Evolutionary conservation across 2,113 vertebrate genomes (phyloP).

Genomic region (Notothenia coriiceps): DNA sequence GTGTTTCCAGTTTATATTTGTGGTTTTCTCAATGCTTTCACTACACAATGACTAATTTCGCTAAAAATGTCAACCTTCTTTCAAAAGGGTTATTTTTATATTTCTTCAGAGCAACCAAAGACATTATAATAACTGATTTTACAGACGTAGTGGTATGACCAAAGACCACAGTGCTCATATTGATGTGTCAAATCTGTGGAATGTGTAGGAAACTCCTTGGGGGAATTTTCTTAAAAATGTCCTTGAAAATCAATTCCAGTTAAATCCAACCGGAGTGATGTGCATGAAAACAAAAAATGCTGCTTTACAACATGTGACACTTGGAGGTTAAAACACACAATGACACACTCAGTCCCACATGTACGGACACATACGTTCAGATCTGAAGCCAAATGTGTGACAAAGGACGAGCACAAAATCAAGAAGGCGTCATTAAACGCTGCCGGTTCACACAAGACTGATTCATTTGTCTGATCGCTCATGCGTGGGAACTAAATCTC

Average conservation of each 20-base stretch:
- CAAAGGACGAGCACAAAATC: background rate
- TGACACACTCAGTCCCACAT: conserved; percentile 3
- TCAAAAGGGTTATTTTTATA: background rate
- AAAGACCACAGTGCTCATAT: background rate
- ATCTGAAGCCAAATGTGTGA: background rate
- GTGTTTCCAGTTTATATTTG: conserved; percentile 13
- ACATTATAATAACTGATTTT: background rate
- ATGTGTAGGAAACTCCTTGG: background rate
- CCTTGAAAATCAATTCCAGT: background rate
- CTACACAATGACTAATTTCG: too few species aligned
- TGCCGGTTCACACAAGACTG: background rate
- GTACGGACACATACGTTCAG: background rate
- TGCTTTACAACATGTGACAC: background rate
- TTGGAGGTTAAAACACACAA: background rate
- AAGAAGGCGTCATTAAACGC: conserved; percentile 1
- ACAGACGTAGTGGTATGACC: background rate
- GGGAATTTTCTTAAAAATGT: conserved; percentile 14
- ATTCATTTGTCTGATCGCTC: conserved; percentile 42
- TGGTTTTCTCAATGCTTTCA: conserved; percentile 1
- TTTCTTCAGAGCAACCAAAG: background rate
- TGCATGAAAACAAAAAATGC: background rate
- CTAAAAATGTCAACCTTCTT: too few species aligned
- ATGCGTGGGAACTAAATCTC: background rate
- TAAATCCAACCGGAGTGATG: background rate
- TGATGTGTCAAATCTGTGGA: conserved; percentile 24